Evolutionary conservation across 1,140 invertebrate genomes (phyloP), one percentile per base, ranked within the genome.

Genomic region (Microplitis mediator): DNA sequence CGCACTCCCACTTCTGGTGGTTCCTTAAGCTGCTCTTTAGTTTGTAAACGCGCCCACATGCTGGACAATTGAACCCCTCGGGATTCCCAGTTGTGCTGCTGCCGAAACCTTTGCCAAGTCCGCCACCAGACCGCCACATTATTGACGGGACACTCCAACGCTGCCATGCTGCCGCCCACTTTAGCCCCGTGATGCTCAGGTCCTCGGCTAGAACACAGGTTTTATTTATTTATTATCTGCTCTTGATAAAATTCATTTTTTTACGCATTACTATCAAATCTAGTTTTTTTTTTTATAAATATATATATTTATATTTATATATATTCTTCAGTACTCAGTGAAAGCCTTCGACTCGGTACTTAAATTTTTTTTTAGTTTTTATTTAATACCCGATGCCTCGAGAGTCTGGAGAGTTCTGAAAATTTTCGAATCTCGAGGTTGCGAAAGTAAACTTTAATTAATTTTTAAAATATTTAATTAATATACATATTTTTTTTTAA

Each of bases 141-240:
- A 87, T 87, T 64, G 86, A 87, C 4, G 86, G 86, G 11, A 87
- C 85, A 75, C 79, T 84, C 83, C 86, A 87, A 78, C 85, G 79
- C 62, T 87, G 85, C 86, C 86, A 87, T 11, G 86, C 84, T 2
- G 83, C 84, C 11, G 86, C 91, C 91, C 91, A 92, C 74, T 91
- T 91, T 69, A 92, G 87, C 31, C 91, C 91, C 56, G 89, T 91
- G 87, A 92, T 91, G 87, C 90, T 91, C 82, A 92, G 88, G 89
- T 92, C 91, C 86, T 90, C 89, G 74, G 88, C 87, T 88, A 81
- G 86, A 87, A 86, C 85, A 86, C 80, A 85, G 54, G 75, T 77
- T 78, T 79, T 69, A 80, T 77, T 77, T 31, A 82, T 84, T 82
- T 82, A 84, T 84, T 75, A 73, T 45, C 39, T 68, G 35, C 72